phyloP scores from a whole-genome alignment of 2,888 invertebrate genomes.

The Eulithis prunata region DNA sequence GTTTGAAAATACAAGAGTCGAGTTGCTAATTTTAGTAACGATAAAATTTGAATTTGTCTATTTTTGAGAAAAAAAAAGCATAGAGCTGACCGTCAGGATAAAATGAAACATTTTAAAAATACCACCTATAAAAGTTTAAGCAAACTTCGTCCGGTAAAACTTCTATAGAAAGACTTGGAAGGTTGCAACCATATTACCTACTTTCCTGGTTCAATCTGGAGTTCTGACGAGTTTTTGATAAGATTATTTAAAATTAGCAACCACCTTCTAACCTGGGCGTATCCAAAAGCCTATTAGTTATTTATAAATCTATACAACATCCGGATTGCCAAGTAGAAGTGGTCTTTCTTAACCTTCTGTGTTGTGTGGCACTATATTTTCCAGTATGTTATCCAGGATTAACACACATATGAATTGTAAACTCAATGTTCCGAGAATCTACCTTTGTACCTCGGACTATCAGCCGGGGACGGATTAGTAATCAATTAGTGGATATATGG shows the following conservation, averaged over 20 bases:
- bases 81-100: background rate
- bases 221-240: constrained; percentile 29
- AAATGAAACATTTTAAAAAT: background rate
- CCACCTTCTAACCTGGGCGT: too few species aligned
- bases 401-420: background rate
- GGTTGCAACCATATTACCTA: constrained; percentile 52
- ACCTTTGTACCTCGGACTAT: constrained; percentile 13
- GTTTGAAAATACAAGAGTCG: too few species aligned
- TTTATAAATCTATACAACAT: too few species aligned
- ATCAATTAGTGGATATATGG: constrained; percentile 29
- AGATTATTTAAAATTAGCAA: constrained; percentile 10
- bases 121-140: constrained; percentile 75
- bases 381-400: background rate
- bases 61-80: too few species aligned
- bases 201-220: constrained; percentile 27
- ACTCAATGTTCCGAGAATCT: background rate
- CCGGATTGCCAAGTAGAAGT: too few species aligned
- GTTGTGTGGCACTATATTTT: background rate
- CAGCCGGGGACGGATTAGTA: constrained; percentile 21
- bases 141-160: constrained; percentile 60
- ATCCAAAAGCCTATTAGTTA: too few species aligned
- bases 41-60: too few species aligned
- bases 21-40: too few species aligned
- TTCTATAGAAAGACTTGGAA: constrained; percentile 47
- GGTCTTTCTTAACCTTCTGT: too few species aligned